Evolutionary conservation across 2,888 invertebrate species (phyloP).

Genomic region (Campoplex capitator): DNA sequence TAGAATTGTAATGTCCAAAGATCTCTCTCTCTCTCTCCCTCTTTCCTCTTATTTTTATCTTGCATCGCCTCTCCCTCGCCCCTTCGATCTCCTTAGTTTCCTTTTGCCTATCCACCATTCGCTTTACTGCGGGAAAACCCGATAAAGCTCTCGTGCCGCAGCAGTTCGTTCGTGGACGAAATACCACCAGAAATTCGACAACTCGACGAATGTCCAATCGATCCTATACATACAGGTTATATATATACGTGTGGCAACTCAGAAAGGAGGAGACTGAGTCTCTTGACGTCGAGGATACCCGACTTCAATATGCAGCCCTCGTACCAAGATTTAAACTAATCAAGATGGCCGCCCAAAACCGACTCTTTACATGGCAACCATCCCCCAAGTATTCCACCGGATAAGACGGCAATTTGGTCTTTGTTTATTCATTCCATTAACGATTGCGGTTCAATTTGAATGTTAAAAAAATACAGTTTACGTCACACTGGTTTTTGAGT

Average conservation of each 20-base stretch:
- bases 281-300: neutral
- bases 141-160: slow-evolving; percentile 55
- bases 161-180: slow-evolving; percentile 45
- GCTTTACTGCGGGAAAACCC: slow-evolving; percentile 48
- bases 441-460: no score
- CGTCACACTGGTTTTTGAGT: no score
- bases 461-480: no score
- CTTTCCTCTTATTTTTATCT: neutral
- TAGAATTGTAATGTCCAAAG: slow-evolving; percentile 75
- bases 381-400: neutral
- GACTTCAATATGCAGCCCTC: slow-evolving; percentile 26
- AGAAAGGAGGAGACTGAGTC: neutral
- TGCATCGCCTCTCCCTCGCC: neutral
- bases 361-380: neutral
- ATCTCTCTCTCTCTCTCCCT: slow-evolving; percentile 5
- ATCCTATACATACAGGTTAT: neutral
- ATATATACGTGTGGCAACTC: neutral
- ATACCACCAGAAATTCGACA: slow-evolving; percentile 53
- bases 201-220: slow-evolving; percentile 23
- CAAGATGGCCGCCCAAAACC: slow-evolving; percentile 11
- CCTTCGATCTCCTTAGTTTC: slow-evolving; percentile 23
- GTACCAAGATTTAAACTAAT: slow-evolving; percentile 35
- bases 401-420: neutral
- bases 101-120: slow-evolving; percentile 3
- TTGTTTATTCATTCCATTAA: neutral